A percentile compares a stretch with the other conserved stretches of the same genome.
Conservation (phyloP, 2,888 invertebrate species). For the Lutraria lutraria region DNA sequence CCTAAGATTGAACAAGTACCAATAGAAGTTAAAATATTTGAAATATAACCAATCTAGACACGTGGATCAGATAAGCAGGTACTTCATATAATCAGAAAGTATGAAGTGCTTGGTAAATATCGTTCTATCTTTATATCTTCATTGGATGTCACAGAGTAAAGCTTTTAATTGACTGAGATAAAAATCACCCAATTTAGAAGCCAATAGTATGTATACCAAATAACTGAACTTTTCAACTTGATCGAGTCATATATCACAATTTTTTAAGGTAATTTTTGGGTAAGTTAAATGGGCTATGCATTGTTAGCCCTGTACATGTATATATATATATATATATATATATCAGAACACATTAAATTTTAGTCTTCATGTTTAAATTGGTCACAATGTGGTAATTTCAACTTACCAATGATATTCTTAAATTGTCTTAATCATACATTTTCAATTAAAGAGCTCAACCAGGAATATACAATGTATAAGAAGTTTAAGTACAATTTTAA, state of each 20-base stretch:
- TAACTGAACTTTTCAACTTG: not conserved
- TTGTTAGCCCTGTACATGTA: not conserved
- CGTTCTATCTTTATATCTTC: not conserved
- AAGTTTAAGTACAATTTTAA: too few species aligned
- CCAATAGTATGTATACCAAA: not conserved
- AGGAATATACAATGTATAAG: too few species aligned
- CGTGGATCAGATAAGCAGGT: not conserved
- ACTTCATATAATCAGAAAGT: not conserved
- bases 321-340: not conserved
- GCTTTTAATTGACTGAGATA: slow-evolving; percentile 7
- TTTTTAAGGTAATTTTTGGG: not conserved
- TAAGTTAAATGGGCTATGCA: not conserved
- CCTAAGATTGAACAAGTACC: not conserved
- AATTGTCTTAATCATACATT: too few species aligned
- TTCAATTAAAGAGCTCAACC: too few species aligned
- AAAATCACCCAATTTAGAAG: slow-evolving; percentile 6
- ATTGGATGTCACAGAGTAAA: not conserved
- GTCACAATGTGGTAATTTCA: too few species aligned
- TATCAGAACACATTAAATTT: too few species aligned
- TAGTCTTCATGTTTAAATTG: not conserved
- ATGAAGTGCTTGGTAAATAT: slow-evolving; percentile 12
- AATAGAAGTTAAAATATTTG: not conserved
- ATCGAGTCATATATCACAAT: not conserved
- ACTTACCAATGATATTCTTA: too few species aligned
- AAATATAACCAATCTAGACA: not conserved